These are phyloP conservation scores for Ennomos fuscantarius DNA, from an alignment of 2,888 invertebrate genomes.

Conservation along the genomic window DNA sequence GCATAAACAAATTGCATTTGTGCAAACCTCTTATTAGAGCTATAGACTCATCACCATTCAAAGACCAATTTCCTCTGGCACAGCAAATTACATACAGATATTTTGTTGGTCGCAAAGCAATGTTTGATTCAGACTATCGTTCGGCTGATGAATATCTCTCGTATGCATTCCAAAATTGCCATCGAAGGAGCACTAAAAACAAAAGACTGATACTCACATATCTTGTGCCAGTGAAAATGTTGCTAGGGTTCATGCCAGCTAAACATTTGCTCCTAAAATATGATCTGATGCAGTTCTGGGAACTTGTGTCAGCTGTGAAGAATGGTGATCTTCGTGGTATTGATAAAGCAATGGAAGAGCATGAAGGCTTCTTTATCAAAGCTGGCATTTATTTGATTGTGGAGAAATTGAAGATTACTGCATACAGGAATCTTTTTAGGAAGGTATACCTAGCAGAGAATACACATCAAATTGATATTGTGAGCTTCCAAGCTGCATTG, in stretches of 20 bases:
- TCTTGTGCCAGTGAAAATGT: conserved; percentile 98
- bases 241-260: conserved; percentile 97
- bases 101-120: conserved; percentile 98
- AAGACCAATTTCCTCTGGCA: conserved; percentile 94
- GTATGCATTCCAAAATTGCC: conserved; percentile 97
- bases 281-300: conserved; percentile 95
- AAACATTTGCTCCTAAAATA: conserved; percentile 93
- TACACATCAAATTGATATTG: conserved; percentile 95
- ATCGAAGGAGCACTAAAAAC: conserved; percentile 91
- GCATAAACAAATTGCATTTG: conserved; percentile 94
- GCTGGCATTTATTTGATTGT: conserved; percentile 99
- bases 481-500: conserved; percentile 92
- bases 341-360: conserved; percentile 92
- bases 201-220: conserved; percentile 97
- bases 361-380: conserved; percentile 97
- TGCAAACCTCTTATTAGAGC: conserved; percentile 98
- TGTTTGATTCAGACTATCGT: conserved; percentile 99
- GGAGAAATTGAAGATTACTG: conserved; percentile 97
- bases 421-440: conserved; percentile 97
- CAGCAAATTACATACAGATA: conserved; percentile 99
- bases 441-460: conserved; percentile 92
- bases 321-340: conserved; percentile 94
- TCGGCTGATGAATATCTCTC: conserved; percentile 96
- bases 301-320: conserved; percentile 94
- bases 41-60: conserved; percentile 96